phyloP scores from a whole-genome alignment of 2,888 invertebrate species.

The Cataglyphis cursor region DNA sequence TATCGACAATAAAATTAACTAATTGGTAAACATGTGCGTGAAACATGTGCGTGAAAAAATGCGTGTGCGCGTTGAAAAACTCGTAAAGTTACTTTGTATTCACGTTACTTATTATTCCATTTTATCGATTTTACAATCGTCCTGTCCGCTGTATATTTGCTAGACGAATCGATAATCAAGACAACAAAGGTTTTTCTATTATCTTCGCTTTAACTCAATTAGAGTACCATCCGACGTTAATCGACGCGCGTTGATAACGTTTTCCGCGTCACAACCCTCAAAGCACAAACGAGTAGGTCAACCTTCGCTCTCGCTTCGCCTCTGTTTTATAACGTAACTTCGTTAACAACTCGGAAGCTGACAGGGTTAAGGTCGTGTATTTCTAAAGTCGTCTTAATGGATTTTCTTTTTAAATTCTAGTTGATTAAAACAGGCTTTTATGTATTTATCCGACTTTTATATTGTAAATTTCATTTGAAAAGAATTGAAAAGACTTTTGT shows the following conservation, averaged over 20 bases:
- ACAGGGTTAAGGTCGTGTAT: constrained; percentile 56
- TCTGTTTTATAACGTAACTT: constrained; percentile 62
- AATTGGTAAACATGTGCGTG: not conserved
- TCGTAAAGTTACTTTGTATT: not conserved
- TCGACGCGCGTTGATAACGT: constrained; percentile 70
- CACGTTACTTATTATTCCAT: not conserved
- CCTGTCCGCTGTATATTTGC: constrained; percentile 4
- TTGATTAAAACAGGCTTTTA: not conserved
- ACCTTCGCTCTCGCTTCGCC: constrained; percentile 42
- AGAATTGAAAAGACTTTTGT: not conserved
- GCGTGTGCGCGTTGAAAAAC: constrained; percentile 1
- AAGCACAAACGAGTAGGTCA: constrained; percentile 55
- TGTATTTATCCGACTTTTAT: not conserved
- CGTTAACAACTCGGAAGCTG: constrained; percentile 58
- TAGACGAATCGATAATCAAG: constrained; percentile 40
- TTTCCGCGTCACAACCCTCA: constrained; percentile 58
- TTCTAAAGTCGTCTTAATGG: constrained; percentile 16
- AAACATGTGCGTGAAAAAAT: not conserved
- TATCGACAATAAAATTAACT: constrained; percentile 19
- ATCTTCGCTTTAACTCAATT: constrained; percentile 60
- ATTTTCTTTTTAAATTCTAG: not conserved
- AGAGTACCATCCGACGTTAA: constrained; percentile 59
- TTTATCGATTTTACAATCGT: constrained; percentile 43
- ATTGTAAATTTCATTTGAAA: not conserved
- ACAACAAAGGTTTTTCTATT: constrained; percentile 53